phyloP scores from a whole-genome alignment of 2,113 vertebrate genomes.

The Dasyurus viverrinus region DNA sequence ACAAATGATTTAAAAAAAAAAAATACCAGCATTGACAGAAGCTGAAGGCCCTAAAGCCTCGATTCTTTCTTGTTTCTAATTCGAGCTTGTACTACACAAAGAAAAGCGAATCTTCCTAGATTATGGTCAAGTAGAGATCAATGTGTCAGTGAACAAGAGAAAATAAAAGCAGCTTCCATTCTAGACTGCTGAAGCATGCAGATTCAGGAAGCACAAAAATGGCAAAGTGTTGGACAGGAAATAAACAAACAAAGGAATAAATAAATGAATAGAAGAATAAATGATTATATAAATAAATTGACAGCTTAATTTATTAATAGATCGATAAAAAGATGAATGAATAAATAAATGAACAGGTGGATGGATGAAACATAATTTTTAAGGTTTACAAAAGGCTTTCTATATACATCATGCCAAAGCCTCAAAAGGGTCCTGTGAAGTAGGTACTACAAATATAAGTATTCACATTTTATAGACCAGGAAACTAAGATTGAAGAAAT shows the following conservation, averaged over 20 bases:
- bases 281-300: background rate
- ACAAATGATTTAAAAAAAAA: constrained; percentile 46
- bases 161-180: background rate
- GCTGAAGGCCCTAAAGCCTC: constrained; percentile 51
- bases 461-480: background rate
- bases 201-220: background rate
- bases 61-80: constrained; percentile 45
- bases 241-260: background rate
- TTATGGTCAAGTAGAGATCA: constrained; percentile 35
- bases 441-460: background rate
- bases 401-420: background rate
- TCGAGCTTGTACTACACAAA: constrained; percentile 25
- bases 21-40: constrained; percentile 49
- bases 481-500: background rate
- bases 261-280: background rate
- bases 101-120: constrained; percentile 51
- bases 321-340: background rate
- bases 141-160: background rate
- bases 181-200: background rate
- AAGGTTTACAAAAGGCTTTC: background rate
- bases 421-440: background rate
- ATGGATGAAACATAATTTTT: background rate
- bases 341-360: background rate
- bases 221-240: background rate
- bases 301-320: background rate